Base-by-base conservation (phyloP, 1,140 invertebrate species). In the Chymomyza costata region DNA sequence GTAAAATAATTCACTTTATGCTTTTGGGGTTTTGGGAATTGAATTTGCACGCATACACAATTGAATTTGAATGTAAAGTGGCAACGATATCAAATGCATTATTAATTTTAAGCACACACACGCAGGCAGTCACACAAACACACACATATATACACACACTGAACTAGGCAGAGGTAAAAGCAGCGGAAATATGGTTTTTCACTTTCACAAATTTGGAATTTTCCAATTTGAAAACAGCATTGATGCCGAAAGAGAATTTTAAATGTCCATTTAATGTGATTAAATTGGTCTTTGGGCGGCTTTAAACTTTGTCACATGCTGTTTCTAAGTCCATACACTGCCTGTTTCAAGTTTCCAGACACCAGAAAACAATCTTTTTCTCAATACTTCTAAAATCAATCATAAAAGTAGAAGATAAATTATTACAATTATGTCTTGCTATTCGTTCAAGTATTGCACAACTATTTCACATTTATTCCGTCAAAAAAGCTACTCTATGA, bases 11-110 rank as follows among this genome's bases (percentile, higher is more conserved):
- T 71, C 66, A 56, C 52, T 67, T 67, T 56, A 71, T 78, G 73
- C 71, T 67, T 49, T 53, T 71, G 53, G 71, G 68, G 53, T 81
- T 74, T 70, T 49, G 74, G 58, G 68, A 74, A 81, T 81, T 81
- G 58, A 81, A 81, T 81, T 81, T 81, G 62, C 74, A 81, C 74
- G 69, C 76, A 81, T 65, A 50, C 55, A 59, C 68, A 80, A 80
- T 74, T 81, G 76, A 81, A 81, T 74, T 74, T 81, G 56, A 81
- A 81, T 81, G 74, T 70, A 61, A 74, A 73, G 49, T 67, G 52
- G 60, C 69, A 57, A 41, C 64, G 60, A 57, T 74, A 74, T 54
- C 46, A 65, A 65, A 65, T 74, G 64, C 60, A 74, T 74, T 68
- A 74, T 74, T 74, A 68, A 74, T 73, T 73, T 66, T 19, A 30